Conservation (phyloP, 2,113 vertebrate genomes). For the Indri indri region DNA sequence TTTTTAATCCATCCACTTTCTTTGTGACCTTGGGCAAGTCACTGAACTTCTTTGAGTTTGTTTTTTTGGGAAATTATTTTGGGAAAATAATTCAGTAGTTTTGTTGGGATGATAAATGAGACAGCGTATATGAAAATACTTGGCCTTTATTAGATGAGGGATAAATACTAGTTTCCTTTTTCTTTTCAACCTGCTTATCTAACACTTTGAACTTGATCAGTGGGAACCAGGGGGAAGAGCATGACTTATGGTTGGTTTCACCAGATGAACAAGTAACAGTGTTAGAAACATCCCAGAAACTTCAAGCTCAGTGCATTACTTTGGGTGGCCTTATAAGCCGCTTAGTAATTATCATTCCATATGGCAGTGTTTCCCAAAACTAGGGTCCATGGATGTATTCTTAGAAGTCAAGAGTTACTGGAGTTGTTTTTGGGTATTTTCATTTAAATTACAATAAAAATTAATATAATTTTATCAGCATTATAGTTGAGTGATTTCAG, state of each 20-base stretch:
- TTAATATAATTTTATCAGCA: neutral
- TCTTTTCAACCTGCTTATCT: constrained; percentile 12
- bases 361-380: neutral
- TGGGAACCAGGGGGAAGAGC: neutral
- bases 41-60: neutral
- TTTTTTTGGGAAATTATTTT: neutral
- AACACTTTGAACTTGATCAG: neutral
- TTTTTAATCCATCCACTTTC: neutral
- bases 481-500: neutral
- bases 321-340: neutral
- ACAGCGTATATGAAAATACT: neutral
- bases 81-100: neutral
- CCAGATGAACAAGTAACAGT: neutral
- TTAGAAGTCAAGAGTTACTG: neutral
- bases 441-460: constrained; percentile 13
- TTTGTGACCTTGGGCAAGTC: neutral
- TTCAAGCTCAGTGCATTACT: neutral
- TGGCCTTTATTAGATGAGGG: neutral
- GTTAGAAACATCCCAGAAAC: neutral
- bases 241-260: constrained; percentile 6
- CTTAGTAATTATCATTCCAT: neutral
- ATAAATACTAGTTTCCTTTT: constrained; percentile 30
- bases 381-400: neutral
- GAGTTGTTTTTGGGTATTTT: neutral
- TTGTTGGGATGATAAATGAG: neutral